Base-by-base conservation (phyloP, 2,888 invertebrate species). In the Netelia melanura region DNA sequence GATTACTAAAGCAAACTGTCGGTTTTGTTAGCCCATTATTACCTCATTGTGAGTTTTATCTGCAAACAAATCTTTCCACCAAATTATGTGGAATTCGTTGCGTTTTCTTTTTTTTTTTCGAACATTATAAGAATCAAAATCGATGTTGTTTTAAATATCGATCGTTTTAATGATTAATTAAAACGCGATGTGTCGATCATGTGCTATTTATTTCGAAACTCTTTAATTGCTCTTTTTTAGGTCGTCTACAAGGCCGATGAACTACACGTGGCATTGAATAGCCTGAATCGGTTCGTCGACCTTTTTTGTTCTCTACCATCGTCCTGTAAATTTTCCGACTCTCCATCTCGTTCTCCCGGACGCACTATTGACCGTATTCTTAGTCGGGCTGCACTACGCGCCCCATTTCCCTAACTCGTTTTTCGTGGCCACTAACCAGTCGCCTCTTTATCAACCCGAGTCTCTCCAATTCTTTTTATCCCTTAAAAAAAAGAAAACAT, bases 311-410 rank as follows among this genome's bases (percentile, higher is more conserved):
- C 21, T 23, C 25, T 48, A 52, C 43, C 17, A 38, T 52, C n/a
- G 14, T 21, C 58, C 74, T 65, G 64, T 56, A 44, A 54, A 68
- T 62, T 68, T 44, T 67, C 48, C 23, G 25, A 56, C 58, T 56
- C 21, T 62, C 23, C 48, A 21, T 17, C 25, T 54, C 72, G 25
- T 72, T 58, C 52, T 68, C 14, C 58, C 58, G 58, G 65, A 61
- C 65, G 75, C 68, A 85, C 48, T 78, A 74, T 78, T 64, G 81
- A 82, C 81, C 74, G 43, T 81, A 78, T 81, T 84, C 67, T 72
- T 48, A 9, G 38, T 77, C 56, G 54, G 71, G 44, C 61, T 79
- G 79, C 58, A 79, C 58, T 70, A 17, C 48, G 68, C 54, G 10
- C 11, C 44, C 65, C 56, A 72, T 72, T 76, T 25, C 43, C 68